These are phyloP conservation scores for Eudasyphora cyanicolor DNA, from an alignment of 2,888 invertebrate species.

Conservation along the genomic window DNA sequence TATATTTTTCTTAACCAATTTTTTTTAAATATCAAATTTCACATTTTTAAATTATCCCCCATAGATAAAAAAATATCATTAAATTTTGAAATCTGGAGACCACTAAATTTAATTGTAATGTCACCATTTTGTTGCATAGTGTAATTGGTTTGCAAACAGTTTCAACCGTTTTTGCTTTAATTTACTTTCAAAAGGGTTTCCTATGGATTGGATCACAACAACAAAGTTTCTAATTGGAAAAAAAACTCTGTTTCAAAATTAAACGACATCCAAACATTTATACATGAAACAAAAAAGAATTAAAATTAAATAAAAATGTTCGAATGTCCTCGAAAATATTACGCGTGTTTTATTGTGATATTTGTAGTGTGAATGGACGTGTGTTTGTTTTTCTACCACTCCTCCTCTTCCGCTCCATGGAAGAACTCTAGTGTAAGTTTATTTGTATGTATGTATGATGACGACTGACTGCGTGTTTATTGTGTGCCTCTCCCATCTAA, in stretches of 20 bases:
- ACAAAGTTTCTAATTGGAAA: too few species aligned
- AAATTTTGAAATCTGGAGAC: too few species aligned
- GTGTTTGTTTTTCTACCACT: constrained; percentile 17
- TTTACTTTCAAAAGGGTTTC: too few species aligned
- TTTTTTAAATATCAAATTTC: too few species aligned
- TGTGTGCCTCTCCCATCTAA: constrained; percentile 12
- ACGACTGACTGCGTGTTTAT: constrained; percentile 34
- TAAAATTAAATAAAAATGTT: constrained; percentile 26
- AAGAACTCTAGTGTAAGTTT: constrained; percentile 14
- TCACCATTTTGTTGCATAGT: too few species aligned
- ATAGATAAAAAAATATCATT: too few species aligned
- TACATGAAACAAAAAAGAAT: constrained; percentile 4
- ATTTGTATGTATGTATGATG: constrained; percentile 51
- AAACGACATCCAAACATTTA: neutral
- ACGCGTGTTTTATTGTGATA: neutral
- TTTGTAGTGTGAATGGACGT: constrained; percentile 24
- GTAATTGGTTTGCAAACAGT: too few species aligned
- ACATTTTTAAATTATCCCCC: too few species aligned
- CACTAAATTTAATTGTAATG: too few species aligned
- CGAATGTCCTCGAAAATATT: neutral
- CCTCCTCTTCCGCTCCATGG: neutral
- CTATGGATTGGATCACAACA: too few species aligned
- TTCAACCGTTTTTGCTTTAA: too few species aligned
- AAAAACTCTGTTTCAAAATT: neutral
- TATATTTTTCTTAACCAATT: too few species aligned